Evolutionary conservation across 2,113 vertebrate genomes (phyloP).

Genomic region (Prochilodus magdalenae): DNA sequence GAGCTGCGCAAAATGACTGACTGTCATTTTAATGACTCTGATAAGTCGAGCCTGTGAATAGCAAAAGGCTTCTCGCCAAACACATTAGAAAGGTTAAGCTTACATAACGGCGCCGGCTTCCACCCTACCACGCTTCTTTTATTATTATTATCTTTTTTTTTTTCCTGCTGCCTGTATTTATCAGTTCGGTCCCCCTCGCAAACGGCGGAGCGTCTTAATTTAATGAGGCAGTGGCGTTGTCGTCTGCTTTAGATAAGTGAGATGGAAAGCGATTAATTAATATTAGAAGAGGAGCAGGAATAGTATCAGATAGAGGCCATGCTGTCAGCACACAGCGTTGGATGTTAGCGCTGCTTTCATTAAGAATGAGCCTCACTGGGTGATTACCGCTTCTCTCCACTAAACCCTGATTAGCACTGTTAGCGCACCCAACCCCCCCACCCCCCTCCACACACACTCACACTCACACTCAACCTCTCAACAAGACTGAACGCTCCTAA

Average conservation of each 20-base stretch:
- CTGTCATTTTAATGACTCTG: conserved; percentile 57
- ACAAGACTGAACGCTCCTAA: conserved; percentile 39
- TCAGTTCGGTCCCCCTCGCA: neutral
- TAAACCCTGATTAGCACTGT: conserved; percentile 37
- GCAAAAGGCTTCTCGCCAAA: conserved; percentile 16
- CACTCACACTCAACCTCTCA: neutral
- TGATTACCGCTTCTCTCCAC: neutral
- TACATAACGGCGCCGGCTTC: neutral
- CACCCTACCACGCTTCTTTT: neutral
- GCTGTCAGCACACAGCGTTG: neutral
- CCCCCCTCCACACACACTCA: neutral
- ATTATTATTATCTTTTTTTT: no score
- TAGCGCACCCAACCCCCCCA: conserved; percentile 1
- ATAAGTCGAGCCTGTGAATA: conserved; percentile 45
- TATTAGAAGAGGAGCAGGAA: conserved; percentile 40
- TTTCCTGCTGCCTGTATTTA: neutral
- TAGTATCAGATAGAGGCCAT: conserved; percentile 24
- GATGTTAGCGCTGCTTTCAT: neutral
- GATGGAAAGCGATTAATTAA: conserved; percentile 49
- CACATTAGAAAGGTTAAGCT: conserved; percentile 1
- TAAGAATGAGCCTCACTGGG: neutral
- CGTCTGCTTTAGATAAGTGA: conserved; percentile 38
- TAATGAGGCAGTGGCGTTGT: conserved; percentile 45
- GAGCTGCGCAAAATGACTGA: conserved; percentile 40
- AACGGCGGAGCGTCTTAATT: conserved; percentile 12